Base-by-base conservation (phyloP, 2,888 invertebrate genomes). In the Mermis nigrescens region DNA sequence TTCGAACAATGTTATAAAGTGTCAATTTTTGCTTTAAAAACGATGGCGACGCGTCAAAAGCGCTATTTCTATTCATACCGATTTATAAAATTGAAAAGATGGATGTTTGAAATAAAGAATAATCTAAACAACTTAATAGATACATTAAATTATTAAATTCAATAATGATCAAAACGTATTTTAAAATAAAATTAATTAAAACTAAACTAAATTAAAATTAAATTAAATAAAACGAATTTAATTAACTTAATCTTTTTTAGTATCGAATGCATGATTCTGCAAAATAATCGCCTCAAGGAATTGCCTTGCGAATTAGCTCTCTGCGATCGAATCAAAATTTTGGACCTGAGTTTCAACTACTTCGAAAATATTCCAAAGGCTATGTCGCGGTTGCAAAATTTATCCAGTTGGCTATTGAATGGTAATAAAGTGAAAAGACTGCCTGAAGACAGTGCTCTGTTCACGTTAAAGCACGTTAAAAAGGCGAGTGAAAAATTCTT, bases 301-400 rank as follows among this genome's bases (percentile, higher is more conserved):
- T 60, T 68, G 3, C 68, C 68, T 7, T 60, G 58, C 2, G 62
- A 64, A 27, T 31, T 68, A 29, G 58, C 60, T 7, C 64, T 64
- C 31, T 65, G 66, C 45, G 32, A 57, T 1, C 51, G 53, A 24
- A 56, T 68, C 31, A 52, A 57, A 1, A 54, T 45, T n/a, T 46
- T 68, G 45, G 66, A 68, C 60, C 59, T 68, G 4, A 63, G 64
- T 24, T 69, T 69, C 63, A 69, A 69, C 59, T 60, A 62, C 31
- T 66, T 68, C 55, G 60, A 61, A 7, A 52, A 62, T 55, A 65
- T 68, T 12, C 63, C 63, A 1, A 63, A 62, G 31, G 62, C 58
- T 15, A 56, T 63, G 31, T 28, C 55, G 24, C 58, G 31, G 24
- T 46, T 63, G 57, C 26, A 62, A 2, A 51, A 51, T 7, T 53